Base-by-base conservation (phyloP, 2,888 invertebrate genomes). In the Cephus sareptanus region DNA sequence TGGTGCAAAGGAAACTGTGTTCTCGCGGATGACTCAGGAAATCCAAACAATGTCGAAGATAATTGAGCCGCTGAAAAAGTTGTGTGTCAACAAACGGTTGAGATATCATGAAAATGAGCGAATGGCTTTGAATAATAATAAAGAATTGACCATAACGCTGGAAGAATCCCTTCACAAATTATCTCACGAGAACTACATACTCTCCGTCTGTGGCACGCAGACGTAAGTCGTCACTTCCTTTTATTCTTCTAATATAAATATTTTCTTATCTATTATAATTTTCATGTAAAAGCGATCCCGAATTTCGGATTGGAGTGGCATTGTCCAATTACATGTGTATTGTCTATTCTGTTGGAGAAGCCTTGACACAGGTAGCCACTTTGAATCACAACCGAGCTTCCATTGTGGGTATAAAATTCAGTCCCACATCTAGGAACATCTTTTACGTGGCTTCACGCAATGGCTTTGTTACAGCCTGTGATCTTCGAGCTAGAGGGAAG, bases 391-490 rank as follows among this genome's bases (percentile, higher is more conserved):
- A 93, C 85, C 84, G 89, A 70, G 92, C 93, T 74, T 86, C 91
- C 3, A 89, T 95, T 11, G 92, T 93, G 0, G 94, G 94, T 76
- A 91, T 94, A 12, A 94, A 93, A 82, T 95, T 94, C 87, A 93
- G 93, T 85, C 92, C 93, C 0, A 92, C 90, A 31, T 93, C 94
- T 76, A 93, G 93, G 76, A 91, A 94, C 87, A 90, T 94, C 73
- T 83, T 95, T 34, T 95, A 94, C 86, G 93, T 94, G 0, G 92
- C 93, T 0, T 94, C 93, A 0, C 90, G 91, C 73, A 93, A 94
- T 88, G 94, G 95, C 0, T 83, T 89, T 34, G 91, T 95, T 40
- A 94, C 93, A 84, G 87, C 94, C 76, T 95, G 94, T 93, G 96
- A 96, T 89, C 92, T 94, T 2, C 91, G 96, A 86, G 91, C 92